Conservation (phyloP, 2,113 vertebrate genomes). For the Sylvia atricapilla region DNA sequence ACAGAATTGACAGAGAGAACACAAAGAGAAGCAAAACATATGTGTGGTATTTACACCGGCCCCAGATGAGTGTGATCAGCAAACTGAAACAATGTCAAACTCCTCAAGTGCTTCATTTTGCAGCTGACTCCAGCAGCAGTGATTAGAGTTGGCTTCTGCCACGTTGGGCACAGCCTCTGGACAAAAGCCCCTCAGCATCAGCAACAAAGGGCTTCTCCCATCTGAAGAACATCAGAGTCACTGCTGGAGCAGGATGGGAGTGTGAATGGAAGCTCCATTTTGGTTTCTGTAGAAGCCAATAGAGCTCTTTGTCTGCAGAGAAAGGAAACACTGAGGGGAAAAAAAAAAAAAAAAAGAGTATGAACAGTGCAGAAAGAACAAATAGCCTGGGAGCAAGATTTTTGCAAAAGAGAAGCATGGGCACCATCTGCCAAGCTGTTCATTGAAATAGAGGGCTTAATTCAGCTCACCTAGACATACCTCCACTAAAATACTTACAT, state of each 20-base stretch:
- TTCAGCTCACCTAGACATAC: not conserved
- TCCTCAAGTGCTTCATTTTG: not conserved
- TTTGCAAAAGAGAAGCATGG: not conserved
- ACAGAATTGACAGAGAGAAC: not conserved
- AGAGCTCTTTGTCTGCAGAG: not conserved
- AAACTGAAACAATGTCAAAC: constrained; percentile 3
- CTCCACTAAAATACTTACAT: constrained; percentile 17
- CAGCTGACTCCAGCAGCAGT: not conserved
- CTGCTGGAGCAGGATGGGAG: not conserved
- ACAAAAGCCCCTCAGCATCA: not conserved
- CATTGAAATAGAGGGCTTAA: not conserved
- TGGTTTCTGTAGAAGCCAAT: not conserved
- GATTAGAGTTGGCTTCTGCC: not conserved
- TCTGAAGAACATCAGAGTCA: not conserved
- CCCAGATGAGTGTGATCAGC: constrained; percentile 25
- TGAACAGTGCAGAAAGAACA: not conserved
- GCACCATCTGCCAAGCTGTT: constrained; percentile 11
- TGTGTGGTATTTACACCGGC: not conserved
- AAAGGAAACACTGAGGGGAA: not conserved
- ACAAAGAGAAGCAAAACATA: constrained; percentile 18
- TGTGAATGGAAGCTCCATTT: not conserved
- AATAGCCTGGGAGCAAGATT: not conserved
- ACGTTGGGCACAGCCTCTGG: not conserved
- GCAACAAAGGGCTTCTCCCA: fast-evolving
- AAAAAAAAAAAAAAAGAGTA: not conserved